A percentile compares a stretch with the other conserved stretches of the same genome.
Conservation (phyloP, 2,888 invertebrate species). For the Microctonus aethiopoides region DNA sequence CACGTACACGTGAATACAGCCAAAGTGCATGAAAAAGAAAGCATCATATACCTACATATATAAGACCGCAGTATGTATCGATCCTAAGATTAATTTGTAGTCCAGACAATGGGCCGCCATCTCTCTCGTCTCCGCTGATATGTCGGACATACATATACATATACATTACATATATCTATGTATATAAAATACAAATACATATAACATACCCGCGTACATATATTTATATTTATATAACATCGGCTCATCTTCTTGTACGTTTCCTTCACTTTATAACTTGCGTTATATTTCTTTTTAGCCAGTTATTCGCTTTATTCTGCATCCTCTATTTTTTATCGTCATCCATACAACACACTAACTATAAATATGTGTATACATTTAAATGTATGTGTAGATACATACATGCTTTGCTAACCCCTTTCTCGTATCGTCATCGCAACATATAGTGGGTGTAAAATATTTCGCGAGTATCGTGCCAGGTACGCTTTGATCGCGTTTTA, state of each 20-base stretch:
- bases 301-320: conserved; percentile 17
- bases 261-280: conserved; percentile 41
- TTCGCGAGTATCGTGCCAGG: conserved; percentile 44
- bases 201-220: too few relatives aligned
- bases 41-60: conserved; percentile 19
- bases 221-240: too few relatives aligned
- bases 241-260: conserved; percentile 51
- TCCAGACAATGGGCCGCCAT: conserved; percentile 67
- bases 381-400: not conserved
- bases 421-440: not conserved
- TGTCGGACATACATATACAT: conserved; percentile 48
- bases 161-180: too few relatives aligned
- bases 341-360: not conserved
- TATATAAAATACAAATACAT: too few relatives aligned
- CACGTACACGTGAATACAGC: too few relatives aligned
- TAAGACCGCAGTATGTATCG: conserved; percentile 54
- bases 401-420: not conserved
- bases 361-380: conserved; percentile 5
- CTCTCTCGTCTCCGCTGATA: conserved; percentile 55
- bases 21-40: conserved; percentile 20
- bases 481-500: conserved; percentile 37
- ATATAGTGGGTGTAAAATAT: conserved; percentile 28
- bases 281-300: not conserved
- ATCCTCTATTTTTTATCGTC: not conserved
- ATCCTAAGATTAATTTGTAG: conserved; percentile 66